Evolutionary conservation across 2,113 vertebrate species (phyloP), one percentile per base, ranked within the genome.

Genomic region (Cathartes aura): DNA sequence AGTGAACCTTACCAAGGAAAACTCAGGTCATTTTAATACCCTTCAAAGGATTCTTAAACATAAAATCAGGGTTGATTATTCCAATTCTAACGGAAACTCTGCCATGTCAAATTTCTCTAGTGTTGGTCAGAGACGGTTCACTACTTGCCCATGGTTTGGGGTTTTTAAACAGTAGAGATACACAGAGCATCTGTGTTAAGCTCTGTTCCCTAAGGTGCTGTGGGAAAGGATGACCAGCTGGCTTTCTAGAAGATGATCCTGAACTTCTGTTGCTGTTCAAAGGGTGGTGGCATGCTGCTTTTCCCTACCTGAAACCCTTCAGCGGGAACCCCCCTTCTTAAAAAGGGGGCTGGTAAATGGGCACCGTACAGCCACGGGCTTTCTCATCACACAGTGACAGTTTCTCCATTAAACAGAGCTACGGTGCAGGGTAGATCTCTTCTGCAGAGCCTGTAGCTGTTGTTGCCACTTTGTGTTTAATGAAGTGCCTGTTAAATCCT

Each of bases 381-480:
- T 52, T n/a, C 23, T 40, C 21, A 45, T 22, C n/a, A 15, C 13
- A 5, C 38, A 17, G 23, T 34, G 47, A 10, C 6, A 2, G 3
- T 22, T 22, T 30, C 12, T 71, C 19, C 20, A 3, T 20, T 30
- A 15, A 60, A 19, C 23, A 22, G 50, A 13, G 47, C 45, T 30
- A 0, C 1, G 20, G 29, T 22, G n/a, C 26, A 21, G 16, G 48
- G 32, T 30, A 0, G 0, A 2, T 14, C 15, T 24, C 21, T 24
- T 18, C 42, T 13, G 29, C 29, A 52, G 21, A 36, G 24, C 43
- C 34, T n/a, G 19, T 4, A 73, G 42, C 50, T 72, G 48, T 15
- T 45, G 12, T 26, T 80, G 73, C 34, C 48, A 20, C 36, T 72
- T 40, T 2, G 7, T 59, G 27, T 32, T 73, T 52, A 38, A 71